These are phyloP conservation scores for Cerceris rybyensis DNA, from an alignment of 2,888 invertebrate genomes.

Conservation along the genomic window DNA sequence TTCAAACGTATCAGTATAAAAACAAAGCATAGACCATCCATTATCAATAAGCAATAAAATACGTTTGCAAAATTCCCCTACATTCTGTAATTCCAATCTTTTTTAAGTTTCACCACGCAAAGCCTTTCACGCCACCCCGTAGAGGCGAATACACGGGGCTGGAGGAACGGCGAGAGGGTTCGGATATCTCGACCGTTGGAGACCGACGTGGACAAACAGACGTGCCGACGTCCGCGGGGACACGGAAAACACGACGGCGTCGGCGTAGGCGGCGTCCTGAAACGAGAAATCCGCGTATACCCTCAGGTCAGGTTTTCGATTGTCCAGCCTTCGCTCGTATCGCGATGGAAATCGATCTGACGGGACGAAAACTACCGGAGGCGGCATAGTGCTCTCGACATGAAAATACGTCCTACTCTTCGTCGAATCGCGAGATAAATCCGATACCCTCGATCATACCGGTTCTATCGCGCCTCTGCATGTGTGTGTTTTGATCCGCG, in stretches of 20 bases:
- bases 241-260: conserved; percentile 73
- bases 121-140: no score
- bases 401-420: conserved; percentile 62
- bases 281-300: conserved; percentile 69
- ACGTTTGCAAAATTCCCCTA: no score
- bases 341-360: conserved; percentile 67
- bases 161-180: conserved; percentile 57
- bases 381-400: conserved; percentile 45
- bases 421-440: conserved; percentile 35
- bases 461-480: conserved; percentile 14
- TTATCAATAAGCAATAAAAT: no score
- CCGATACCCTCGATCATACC: conserved; percentile 34
- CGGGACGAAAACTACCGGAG: conserved; percentile 57
- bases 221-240: conserved; percentile 76
- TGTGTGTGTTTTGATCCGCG: no score
- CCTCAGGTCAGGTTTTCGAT: conserved; percentile 68
- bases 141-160: conserved; percentile 9
- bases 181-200: conserved; percentile 72
- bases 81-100: no score
- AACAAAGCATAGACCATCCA: no score
- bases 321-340: conserved; percentile 60
- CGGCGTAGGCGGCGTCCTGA: conserved; percentile 61
- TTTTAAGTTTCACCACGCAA: no score
- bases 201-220: conserved; percentile 80
- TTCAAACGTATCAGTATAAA: no score